These are phyloP conservation scores for Microhierax caerulescens DNA, from an alignment of 2,797 vertebrate species.

Conservation along the genomic window DNA sequence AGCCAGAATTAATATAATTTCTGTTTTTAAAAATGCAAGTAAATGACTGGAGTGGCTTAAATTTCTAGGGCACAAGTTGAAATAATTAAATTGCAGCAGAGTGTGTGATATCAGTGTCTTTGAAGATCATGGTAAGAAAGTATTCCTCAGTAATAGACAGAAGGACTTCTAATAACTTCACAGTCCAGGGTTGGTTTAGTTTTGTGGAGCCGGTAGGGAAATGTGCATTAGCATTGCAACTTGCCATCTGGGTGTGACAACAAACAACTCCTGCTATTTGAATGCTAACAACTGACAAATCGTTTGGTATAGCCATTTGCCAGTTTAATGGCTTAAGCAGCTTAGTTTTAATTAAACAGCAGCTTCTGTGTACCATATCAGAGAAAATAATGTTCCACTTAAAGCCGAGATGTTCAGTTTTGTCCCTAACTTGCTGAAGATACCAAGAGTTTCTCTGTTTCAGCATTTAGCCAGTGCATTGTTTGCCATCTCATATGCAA, in stretches of 20 bases:
- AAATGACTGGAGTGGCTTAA: not conserved
- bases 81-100: not conserved
- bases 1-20: not conserved
- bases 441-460: not conserved
- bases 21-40: not conserved
- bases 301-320: slow-evolving; percentile 51
- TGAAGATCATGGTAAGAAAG: not conserved
- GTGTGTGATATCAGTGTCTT: not conserved
- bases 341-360: slow-evolving; percentile 64
- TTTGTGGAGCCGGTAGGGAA: slow-evolving; percentile 16
- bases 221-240: not conserved
- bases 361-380: slow-evolving; percentile 32
- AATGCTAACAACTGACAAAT: slow-evolving; percentile 25
- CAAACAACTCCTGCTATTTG: slow-evolving; percentile 15
- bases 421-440: slow-evolving; percentile 12
- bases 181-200: not conserved
- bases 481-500: not conserved
- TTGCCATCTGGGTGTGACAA: slow-evolving; percentile 10
- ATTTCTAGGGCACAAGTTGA: not conserved
- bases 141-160: not conserved
- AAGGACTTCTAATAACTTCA: slow-evolving; percentile 1
- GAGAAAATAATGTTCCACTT: slow-evolving; percentile 26
- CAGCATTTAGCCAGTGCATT: not conserved
- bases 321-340: slow-evolving; percentile 63
- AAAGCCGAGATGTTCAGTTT: not conserved